phyloP scores from a whole-genome alignment of 2,888 invertebrate species.

The Sericinus montela region DNA sequence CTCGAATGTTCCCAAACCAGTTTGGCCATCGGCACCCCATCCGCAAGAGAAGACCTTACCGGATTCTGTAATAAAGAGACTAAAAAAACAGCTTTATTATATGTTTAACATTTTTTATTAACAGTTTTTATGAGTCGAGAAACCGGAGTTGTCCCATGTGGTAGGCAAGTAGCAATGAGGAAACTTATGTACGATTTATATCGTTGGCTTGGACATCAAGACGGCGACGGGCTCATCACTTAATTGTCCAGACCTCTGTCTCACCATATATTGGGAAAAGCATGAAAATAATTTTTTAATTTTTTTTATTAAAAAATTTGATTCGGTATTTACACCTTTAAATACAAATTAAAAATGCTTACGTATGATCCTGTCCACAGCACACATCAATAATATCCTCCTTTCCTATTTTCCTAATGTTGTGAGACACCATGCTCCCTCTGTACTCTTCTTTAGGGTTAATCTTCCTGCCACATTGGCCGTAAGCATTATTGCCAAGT shows the following conservation, averaged over 20 bases:
- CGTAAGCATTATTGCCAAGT: constrained; percentile 95
- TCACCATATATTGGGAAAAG: too few species aligned
- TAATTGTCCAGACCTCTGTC: too few species aligned
- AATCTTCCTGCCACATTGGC: constrained; percentile 93
- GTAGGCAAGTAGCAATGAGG: too few species aligned
- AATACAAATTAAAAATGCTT: constrained; percentile 26
- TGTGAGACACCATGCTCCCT: constrained; percentile 82
- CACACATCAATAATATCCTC: constrained; percentile 82
- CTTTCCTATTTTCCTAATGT: constrained; percentile 81
- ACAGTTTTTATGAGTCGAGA: too few species aligned
- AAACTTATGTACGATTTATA: too few species aligned
- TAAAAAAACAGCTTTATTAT: too few species aligned
- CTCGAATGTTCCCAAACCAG: constrained; percentile 86
- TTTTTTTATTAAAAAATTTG: neutral
- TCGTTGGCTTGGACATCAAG: too few species aligned
- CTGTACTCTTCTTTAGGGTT: constrained; percentile 87
- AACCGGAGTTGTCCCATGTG: too few species aligned
- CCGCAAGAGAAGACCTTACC: constrained; percentile 94
- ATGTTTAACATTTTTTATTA: too few species aligned
- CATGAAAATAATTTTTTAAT: constrained; percentile 53
- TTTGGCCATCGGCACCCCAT: constrained; percentile 97
- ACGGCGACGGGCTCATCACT: too few species aligned
- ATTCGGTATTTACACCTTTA: neutral
- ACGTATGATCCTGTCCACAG: constrained; percentile 96
- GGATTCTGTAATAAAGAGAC: constrained; percentile 86